A percentile compares a stretch with the other conserved stretches of the same genome.
Conservation (phyloP, 2,888 invertebrate genomes). For the Cantharis flavilabris region DNA sequence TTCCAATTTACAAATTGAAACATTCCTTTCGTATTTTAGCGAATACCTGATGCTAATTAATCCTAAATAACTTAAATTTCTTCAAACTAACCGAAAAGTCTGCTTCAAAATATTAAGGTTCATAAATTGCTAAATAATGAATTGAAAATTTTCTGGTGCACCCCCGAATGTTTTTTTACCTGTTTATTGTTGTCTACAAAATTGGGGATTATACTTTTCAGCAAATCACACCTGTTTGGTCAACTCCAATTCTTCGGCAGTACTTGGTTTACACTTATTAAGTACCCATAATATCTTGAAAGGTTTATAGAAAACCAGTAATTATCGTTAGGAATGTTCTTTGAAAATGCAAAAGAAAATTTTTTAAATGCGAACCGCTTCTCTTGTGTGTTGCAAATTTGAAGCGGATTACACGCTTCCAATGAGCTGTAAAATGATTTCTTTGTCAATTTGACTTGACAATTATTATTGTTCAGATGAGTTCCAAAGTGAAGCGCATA, state of each 20-base stretch:
- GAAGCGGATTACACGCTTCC: conserved; percentile 3
- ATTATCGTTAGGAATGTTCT: conserved; percentile 15
- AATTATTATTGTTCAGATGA: neutral
- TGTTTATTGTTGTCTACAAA: neutral
- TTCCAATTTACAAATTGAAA: neutral
- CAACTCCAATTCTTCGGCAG: neutral
- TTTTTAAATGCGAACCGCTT: neutral
- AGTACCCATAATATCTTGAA: neutral
- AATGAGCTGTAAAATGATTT: conserved; percentile 16
- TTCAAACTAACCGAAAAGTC: neutral
- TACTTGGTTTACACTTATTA: neutral
- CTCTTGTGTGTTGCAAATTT: neutral
- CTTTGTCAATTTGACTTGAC: neutral
- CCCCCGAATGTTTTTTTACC: neutral
- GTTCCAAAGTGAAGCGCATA: neutral
- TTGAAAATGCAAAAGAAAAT: conserved; percentile 1
- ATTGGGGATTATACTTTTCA: neutral
- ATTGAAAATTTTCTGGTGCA: neutral
- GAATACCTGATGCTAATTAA: neutral
- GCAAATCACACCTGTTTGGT: neutral
- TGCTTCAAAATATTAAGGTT: neutral
- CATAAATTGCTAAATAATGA: neutral
- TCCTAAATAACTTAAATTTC: neutral
- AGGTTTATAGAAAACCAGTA: conserved; percentile 4
- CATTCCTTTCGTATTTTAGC: neutral